Evolutionary conservation across 2,797 vertebrate genomes (phyloP).

Genomic region (Sebastes vulpes): DNA sequence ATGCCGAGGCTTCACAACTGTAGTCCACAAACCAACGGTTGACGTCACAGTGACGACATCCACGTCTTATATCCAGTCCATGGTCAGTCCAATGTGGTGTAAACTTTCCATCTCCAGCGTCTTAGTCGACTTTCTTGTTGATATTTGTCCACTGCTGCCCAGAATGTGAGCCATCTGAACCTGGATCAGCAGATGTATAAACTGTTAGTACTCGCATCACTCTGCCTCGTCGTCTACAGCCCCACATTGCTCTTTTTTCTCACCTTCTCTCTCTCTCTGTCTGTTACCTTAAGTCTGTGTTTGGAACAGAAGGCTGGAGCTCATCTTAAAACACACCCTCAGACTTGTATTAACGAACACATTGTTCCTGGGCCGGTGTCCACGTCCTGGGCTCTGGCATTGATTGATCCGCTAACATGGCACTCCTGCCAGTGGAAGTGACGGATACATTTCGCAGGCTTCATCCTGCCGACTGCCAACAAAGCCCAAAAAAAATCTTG

Average conservation of each 20-base stretch:
- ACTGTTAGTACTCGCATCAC: not conserved
- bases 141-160: not conserved
- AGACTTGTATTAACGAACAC: slow-evolving; percentile 48
- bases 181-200: slow-evolving; percentile 21
- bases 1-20: too few species aligned
- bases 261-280: not conserved
- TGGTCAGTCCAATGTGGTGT: not conserved
- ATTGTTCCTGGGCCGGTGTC: slow-evolving; percentile 49
- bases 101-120: slow-evolving; percentile 2
- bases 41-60: too few species aligned
- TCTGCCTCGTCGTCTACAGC: not conserved
- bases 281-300: slow-evolving; percentile 6
- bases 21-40: too few species aligned
- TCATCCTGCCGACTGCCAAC: slow-evolving; percentile 36
- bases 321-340: slow-evolving; percentile 10
- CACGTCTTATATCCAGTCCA: too few species aligned
- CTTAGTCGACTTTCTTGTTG: not conserved
- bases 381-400: slow-evolving; percentile 34
- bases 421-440: slow-evolving; percentile 59
- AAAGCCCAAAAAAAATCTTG: slow-evolving; percentile 28
- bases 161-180: not conserved
- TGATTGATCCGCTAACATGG: slow-evolving; percentile 72
- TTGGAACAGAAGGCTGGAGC: slow-evolving; percentile 11
- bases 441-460: slow-evolving; percentile 60
- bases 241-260: not conserved